A percentile compares a stretch with the other conserved stretches of the same genome.
Conservation (phyloP, 2,888 invertebrate species). For the Lasioglossum pauxillum region DNA sequence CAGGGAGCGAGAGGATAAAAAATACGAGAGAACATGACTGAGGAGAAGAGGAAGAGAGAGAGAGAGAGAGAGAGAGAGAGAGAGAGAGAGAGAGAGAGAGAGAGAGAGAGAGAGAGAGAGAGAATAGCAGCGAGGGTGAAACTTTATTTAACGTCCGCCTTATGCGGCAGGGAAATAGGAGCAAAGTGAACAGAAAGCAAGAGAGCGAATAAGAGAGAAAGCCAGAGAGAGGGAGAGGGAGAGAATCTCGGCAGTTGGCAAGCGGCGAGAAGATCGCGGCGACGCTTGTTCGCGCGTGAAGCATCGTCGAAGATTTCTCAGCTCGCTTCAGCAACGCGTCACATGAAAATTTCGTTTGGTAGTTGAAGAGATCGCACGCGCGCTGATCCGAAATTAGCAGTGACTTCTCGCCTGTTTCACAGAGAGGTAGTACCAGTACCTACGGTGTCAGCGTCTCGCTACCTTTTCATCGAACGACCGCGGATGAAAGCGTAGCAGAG, state of each 20-base stretch:
- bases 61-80: background rate
- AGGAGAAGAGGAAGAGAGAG: too few species aligned
- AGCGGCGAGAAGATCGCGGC: slow-evolving; percentile 42
- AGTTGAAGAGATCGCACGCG: background rate
- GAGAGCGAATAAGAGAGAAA: slow-evolving; percentile 11
- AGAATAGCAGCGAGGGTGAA: slow-evolving; percentile 23
- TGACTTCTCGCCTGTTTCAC: background rate
- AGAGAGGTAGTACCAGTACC: background rate
- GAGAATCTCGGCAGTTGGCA: slow-evolving; percentile 54
- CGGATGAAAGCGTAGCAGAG: background rate
- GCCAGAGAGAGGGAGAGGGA: background rate
- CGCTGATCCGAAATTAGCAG: slow-evolving; percentile 10
- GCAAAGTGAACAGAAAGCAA: slow-evolving; percentile 25
- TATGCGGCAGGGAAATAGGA: slow-evolving; percentile 44
- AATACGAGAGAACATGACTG: background rate
- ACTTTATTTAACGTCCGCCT: slow-evolving; percentile 56
- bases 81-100: too few species aligned
- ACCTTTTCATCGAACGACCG: slow-evolving; percentile 3
- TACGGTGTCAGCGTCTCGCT: background rate
- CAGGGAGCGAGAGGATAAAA: slow-evolving; percentile 34
- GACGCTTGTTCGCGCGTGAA: slow-evolving; percentile 55
- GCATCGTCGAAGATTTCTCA: slow-evolving; percentile 58
- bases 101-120: background rate
- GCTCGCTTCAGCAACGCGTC: slow-evolving; percentile 35
- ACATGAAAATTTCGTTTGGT: slow-evolving; percentile 6